Evolutionary conservation across 2,113 vertebrate genomes (phyloP).

Genomic region (Gymnobelideus leadbeateri): DNA sequence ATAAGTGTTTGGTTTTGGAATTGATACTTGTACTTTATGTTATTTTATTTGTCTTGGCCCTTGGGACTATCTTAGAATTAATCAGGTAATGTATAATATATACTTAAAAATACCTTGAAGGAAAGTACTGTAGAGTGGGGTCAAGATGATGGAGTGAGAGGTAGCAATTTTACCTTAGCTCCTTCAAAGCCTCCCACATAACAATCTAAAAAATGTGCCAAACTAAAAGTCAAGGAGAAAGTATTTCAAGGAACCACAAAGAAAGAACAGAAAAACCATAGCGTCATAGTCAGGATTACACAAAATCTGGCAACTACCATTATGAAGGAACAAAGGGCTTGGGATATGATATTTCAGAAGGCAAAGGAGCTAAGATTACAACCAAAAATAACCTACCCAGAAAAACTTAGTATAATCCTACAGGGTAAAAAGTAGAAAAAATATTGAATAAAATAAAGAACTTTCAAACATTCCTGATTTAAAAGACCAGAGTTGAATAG

Average conservation of each 20-base stretch:
- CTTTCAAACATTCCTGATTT: background rate
- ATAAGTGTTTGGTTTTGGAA: background rate
- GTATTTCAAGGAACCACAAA: background rate
- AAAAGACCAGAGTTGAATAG: background rate
- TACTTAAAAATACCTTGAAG: background rate
- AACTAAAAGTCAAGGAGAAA: background rate
- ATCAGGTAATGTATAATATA: background rate
- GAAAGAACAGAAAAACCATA: background rate
- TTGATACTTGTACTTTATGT: background rate
- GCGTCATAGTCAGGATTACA: background rate
- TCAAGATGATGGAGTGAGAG: too few species aligned
- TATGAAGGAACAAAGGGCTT: background rate
- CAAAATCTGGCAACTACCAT: background rate
- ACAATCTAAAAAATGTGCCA: too few species aligned
- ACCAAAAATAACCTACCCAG: background rate
- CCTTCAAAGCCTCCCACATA: too few species aligned
- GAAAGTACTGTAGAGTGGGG: background rate
- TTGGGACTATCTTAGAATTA: background rate
- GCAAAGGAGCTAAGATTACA: background rate
- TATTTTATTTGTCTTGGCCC: slow-evolving; percentile 12
- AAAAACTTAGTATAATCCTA: background rate
- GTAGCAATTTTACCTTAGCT: too few species aligned
- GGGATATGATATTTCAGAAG: background rate
- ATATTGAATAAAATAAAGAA: background rate
- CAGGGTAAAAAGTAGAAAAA: background rate